Evolutionary conservation across 1,140 invertebrate genomes (phyloP).

Genomic region (Achroia grisella): DNA sequence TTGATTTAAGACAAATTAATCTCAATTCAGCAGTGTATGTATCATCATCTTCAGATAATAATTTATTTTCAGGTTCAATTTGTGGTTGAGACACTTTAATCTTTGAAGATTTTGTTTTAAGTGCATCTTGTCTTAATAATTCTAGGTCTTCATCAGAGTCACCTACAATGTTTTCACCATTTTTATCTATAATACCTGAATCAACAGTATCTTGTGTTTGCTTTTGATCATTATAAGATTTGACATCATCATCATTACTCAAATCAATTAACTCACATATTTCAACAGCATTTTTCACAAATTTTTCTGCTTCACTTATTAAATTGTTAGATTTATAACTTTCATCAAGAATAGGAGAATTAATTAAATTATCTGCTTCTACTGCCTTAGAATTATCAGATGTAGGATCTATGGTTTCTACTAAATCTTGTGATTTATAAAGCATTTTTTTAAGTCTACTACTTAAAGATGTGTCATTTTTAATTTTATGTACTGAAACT

Average conservation of each 20-base stretch:
- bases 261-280: constrained; percentile 27
- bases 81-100: constrained; percentile 8
- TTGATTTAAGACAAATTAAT: constrained; percentile 64
- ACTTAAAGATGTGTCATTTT: constrained; percentile 50
- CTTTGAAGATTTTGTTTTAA: constrained; percentile 59
- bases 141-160: constrained; percentile 68
- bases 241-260: constrained; percentile 10
- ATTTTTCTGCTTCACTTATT: constrained; percentile 3
- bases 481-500: constrained; percentile 39
- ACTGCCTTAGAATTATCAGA: neutral
- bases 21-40: constrained; percentile 66
- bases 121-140: constrained; percentile 54
- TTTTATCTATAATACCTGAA: constrained; percentile 13
- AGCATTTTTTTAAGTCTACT: constrained; percentile 55
- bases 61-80: constrained; percentile 9
- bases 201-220: constrained; percentile 21
- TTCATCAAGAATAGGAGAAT: constrained; percentile 4
- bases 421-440: constrained; percentile 16
- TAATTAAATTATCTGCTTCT: constrained; percentile 6
- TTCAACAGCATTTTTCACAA: constrained; percentile 4
- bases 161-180: constrained; percentile 14
- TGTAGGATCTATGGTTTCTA: neutral
- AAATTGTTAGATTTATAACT: constrained; percentile 1
- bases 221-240: constrained; percentile 2
- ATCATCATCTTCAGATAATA: constrained; percentile 55